These are phyloP conservation scores for Nestor notabilis DNA, from an alignment of 2,113 vertebrate species.

Conservation along the genomic window DNA sequence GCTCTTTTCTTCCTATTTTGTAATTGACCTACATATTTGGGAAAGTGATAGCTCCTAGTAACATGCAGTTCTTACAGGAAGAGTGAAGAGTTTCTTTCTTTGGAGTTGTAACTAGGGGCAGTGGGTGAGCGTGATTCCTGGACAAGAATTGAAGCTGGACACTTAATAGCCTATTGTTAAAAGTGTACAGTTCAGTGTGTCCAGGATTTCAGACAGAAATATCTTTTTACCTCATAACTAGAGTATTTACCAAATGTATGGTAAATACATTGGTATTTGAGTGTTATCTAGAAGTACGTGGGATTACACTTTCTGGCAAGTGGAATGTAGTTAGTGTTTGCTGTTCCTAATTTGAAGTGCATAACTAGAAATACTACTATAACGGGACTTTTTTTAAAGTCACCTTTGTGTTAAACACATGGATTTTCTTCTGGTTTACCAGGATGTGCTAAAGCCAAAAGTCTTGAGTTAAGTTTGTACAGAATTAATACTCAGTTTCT, in stretches of 20 bases:
- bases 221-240: background rate
- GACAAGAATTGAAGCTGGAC: background rate
- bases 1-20: background rate
- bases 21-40: background rate
- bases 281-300: background rate
- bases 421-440: background rate
- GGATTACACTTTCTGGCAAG: background rate
- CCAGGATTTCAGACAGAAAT: background rate
- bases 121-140: background rate
- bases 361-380: background rate
- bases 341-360: background rate
- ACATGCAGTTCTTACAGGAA: background rate
- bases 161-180: background rate
- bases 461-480: background rate
- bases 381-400: background rate
- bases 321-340: background rate
- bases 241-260: background rate
- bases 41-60: background rate
- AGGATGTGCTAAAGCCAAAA: background rate
- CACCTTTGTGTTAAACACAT: background rate
- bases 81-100: background rate
- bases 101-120: background rate
- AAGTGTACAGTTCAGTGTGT: background rate
- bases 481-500: background rate
- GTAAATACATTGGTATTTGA: background rate